Base-by-base conservation (phyloP, 1,140 invertebrate species). In the Drosophila tani region DNA sequence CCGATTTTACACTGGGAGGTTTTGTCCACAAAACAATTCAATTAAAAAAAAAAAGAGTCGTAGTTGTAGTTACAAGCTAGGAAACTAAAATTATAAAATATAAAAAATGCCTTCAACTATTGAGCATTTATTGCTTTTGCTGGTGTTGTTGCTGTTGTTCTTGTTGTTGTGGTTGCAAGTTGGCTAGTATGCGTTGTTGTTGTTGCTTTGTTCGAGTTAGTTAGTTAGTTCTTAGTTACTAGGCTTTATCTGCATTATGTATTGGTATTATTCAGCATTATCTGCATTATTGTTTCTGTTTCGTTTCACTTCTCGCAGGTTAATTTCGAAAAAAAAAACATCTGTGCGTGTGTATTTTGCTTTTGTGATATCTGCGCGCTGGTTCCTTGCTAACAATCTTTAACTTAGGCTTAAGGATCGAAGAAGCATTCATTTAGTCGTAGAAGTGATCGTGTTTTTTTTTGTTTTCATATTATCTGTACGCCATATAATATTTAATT, bases 171-270 rank as follows among this genome's bases (percentile, higher is more conserved):
- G 77, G 64, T 45, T 70, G 45, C 58, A 75, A 56, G 75, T 82
- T 83, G 82, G 82, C 82, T 86, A 86, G 82, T 86, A 86, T 87
- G 79, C 80, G 82, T 85, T 85, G 35, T 82, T 78, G 41, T 81
- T 74, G 60, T 60, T 81, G 59, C 41, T 67, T 68, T 53, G 51
- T 65, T 65, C 59, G 59, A 60, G 77, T 70, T 70, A 76, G 81
- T 83, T 81, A 82, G 79, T 87, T 79, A 66, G 79, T 56, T 53
- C 70, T 82, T 86, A 75, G 64, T 35, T 47, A 53, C 55, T 76
- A 76, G 50, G 71, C 62, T 73, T 71, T 70, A 47, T 80, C 49
- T 70, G 43, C 75, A 51, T 70, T 65, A 65, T 79, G 43, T 65
- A 41, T 58, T 66, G 40, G 53, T 56, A 56, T 56, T 56, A 56